Evolutionary conservation across 2,113 vertebrate genomes (phyloP).

Genomic region (Micromys minutus): DNA sequence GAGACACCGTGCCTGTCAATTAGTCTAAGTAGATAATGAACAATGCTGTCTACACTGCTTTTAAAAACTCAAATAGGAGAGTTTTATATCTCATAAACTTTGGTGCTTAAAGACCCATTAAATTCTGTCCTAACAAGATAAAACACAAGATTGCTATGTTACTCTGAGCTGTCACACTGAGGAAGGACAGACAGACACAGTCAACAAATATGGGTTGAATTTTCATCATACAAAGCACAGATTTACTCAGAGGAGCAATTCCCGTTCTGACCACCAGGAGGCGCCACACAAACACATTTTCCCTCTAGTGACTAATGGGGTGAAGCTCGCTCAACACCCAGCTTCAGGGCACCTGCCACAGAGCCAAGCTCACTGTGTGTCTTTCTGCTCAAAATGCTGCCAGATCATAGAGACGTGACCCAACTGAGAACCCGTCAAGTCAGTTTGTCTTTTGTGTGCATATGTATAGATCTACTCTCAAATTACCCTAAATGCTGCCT

Average conservation of each 20-base stretch:
- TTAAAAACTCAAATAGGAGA: background rate
- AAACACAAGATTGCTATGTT: background rate
- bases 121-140: background rate
- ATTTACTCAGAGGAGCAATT: background rate
- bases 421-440: background rate
- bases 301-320: too few relatives aligned
- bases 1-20: background rate
- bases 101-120: background rate
- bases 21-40: background rate
- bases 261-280: background rate
- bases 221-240: background rate
- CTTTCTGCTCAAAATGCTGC: background rate
- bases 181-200: background rate
- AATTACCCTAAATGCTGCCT: background rate
- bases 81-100: background rate
- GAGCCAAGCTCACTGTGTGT: background rate
- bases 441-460: background rate
- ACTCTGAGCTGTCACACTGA: background rate
- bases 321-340: background rate
- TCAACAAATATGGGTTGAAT: background rate
- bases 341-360: background rate
- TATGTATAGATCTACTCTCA: background rate
- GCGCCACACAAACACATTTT: slow-evolving; percentile 6
- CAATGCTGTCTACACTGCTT: background rate
- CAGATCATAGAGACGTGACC: background rate